Conservation (phyloP, 2,113 vertebrate species). For the Alligator sinensis region DNA sequence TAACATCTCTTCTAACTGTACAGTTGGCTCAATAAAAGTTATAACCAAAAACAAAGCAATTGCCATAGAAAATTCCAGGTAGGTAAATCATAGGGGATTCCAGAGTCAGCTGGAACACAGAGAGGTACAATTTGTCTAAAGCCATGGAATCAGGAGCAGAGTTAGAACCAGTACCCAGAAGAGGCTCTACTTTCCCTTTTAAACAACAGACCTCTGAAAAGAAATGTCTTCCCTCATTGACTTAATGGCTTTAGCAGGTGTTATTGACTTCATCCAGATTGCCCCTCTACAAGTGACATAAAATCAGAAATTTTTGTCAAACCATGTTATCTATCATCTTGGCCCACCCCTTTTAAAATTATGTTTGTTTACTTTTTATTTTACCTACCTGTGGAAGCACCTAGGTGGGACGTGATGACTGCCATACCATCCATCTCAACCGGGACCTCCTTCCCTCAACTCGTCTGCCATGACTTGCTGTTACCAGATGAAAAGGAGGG, state of each 20-base stretch:
- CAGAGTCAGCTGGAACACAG: constrained; percentile 16
- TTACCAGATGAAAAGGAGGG: no score
- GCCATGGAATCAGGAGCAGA: background rate
- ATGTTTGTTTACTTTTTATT: constrained; percentile 65
- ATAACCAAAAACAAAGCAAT: no score
- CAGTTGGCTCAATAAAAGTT: no score
- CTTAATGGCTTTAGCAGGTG: constrained; percentile 32
- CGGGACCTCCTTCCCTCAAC: no score
- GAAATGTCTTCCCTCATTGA: background rate
- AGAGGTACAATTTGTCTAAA: constrained; percentile 27
- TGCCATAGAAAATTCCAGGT: background rate
- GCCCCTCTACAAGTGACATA: constrained; percentile 23
- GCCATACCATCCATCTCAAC: no score
- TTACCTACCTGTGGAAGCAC: constrained; percentile 29
- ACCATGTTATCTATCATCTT: background rate
- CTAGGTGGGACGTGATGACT: no score
- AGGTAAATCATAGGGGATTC: constrained; percentile 24
- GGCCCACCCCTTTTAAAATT: constrained; percentile 18
- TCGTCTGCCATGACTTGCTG: no score
- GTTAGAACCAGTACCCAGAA: background rate
- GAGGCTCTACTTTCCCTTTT: constrained; percentile 9
- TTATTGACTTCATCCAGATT: constrained; percentile 25
- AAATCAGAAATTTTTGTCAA: constrained; percentile 61
- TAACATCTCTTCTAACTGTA: no score
- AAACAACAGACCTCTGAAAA: background rate